Percentiles rank a stretch among this genome's conserved stretches.
These are phyloP conservation scores for Apostichopus californicus DNA, from an alignment of 35 echinoderm and acorn worm species.

Conservation along the genomic window DNA sequence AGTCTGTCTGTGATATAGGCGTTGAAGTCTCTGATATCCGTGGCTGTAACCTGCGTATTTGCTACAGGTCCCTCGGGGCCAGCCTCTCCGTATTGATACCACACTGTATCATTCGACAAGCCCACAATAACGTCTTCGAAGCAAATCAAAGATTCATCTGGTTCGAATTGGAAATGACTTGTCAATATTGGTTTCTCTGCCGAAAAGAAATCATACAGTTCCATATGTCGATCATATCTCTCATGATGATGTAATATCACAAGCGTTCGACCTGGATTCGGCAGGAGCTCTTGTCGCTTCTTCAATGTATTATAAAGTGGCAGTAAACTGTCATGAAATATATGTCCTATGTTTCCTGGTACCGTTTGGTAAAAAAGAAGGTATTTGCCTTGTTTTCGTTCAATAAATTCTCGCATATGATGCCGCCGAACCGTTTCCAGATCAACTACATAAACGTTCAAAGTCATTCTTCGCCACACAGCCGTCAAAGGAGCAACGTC, in stretches of 20 bases:
- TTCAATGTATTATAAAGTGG: not conserved
- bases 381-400: not conserved
- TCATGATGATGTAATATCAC: not conserved
- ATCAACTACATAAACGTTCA: not conserved
- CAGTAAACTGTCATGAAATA: not conserved
- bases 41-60: not conserved
- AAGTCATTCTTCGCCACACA: not conserved
- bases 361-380: not conserved
- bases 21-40: not conserved
- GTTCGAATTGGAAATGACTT: not conserved
- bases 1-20: not conserved
- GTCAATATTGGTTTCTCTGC: not conserved
- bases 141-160: not conserved
- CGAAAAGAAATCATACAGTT: not conserved
- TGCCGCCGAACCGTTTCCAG: not conserved
- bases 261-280: not conserved
- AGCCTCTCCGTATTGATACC: conserved; percentile 22
- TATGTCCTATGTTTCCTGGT: not conserved
- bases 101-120: not conserved
- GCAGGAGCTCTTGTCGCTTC: not conserved
- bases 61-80: not conserved
- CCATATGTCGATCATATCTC: not conserved
- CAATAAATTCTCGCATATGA: too few species aligned
- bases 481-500: not conserved
- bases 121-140: conserved; percentile 12